Conservation (phyloP, 1,140 invertebrate genomes). For the Delia radicum region DNA sequence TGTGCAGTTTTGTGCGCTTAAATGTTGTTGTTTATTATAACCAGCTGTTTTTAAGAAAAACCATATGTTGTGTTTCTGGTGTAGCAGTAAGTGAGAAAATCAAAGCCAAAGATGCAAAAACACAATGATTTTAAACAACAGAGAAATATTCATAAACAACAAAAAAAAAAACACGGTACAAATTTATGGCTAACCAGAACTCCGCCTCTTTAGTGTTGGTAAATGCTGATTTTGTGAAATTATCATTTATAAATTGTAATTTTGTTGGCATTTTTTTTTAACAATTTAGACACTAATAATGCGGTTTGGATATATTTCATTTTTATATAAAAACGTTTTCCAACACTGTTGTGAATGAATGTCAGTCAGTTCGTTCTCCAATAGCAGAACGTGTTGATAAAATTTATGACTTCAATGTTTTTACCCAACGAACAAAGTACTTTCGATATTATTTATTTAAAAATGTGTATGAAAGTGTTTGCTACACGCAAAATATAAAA, state of each 20-base stretch:
- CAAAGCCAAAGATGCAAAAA: background rate
- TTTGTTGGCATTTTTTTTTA: background rate
- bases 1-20: no score
- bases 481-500: no score
- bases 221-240: background rate
- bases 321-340: background rate
- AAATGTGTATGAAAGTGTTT: no score
- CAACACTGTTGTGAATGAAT: background rate
- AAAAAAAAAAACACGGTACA: background rate
- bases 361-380: background rate
- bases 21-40: background rate
- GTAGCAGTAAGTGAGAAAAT: background rate
- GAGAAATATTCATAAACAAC: background rate
- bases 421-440: background rate
- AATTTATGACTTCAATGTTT: background rate
- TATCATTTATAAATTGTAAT: no score
- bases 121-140: background rate
- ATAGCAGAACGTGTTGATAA: background rate
- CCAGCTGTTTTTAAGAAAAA: conserved; percentile 10
- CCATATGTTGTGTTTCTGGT: conserved; percentile 6
- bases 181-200: background rate
- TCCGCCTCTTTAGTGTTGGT: conserved; percentile 16
- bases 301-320: no score
- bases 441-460: no score
- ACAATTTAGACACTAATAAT: no score